Percentiles rank a stretch among this genome's conserved stretches.
Evolutionary conservation across 2,797 vertebrate genomes (phyloP).

Genomic region (Acropternis orthonyx): DNA sequence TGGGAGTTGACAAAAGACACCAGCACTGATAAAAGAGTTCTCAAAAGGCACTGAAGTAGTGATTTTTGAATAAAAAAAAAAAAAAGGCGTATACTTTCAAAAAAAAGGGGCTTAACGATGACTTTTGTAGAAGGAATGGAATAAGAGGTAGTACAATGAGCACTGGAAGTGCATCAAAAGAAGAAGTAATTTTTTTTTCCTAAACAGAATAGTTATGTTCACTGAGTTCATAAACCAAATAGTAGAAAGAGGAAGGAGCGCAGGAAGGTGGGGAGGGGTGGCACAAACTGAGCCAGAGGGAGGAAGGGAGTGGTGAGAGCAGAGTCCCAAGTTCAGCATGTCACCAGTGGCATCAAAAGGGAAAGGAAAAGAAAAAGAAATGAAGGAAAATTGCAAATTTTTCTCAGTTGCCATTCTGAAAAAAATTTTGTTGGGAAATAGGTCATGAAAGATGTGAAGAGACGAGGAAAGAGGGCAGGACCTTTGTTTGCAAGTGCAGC

Average conservation of each 20-base stretch:
- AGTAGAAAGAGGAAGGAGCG: not conserved
- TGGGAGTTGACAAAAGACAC: constrained; percentile 51
- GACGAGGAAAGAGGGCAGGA: not conserved
- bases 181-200: not conserved
- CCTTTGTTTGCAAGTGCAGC: constrained; percentile 32
- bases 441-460: not conserved
- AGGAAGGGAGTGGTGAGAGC: not conserved
- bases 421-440: not conserved
- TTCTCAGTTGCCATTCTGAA: not conserved
- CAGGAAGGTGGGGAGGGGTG: not conserved
- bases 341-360: constrained; percentile 2
- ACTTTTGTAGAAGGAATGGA: constrained; percentile 22
- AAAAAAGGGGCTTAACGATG: constrained; percentile 8
- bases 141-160: constrained; percentile 16
- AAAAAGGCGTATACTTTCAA: not conserved
- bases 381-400: not conserved
- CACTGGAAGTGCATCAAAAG: constrained; percentile 40
- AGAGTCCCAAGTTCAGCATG: not conserved
- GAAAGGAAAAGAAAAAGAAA: not conserved
- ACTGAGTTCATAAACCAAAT: constrained; percentile 45
- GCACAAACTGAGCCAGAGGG: not conserved
- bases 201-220: constrained; percentile 38
- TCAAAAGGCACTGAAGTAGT: constrained; percentile 12
- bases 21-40: constrained; percentile 17
- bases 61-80: constrained; percentile 38